phyloP scores from a whole-genome alignment of 2,888 invertebrate genomes.

The Pandemis corylana region DNA sequence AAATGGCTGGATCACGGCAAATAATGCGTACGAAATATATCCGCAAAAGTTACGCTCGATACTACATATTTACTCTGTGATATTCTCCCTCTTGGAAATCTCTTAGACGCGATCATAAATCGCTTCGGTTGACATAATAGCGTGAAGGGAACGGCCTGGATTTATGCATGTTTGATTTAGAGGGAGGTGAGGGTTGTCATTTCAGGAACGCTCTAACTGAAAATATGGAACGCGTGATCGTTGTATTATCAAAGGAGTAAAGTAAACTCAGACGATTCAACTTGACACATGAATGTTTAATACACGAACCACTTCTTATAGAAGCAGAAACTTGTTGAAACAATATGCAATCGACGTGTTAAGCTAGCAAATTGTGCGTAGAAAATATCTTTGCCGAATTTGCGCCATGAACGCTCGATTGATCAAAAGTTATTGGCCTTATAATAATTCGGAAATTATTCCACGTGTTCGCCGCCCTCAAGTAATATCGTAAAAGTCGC shows the following conservation, averaged over 20 bases:
- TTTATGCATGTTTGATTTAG: conserved; percentile 82
- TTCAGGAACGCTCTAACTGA: conserved; percentile 58
- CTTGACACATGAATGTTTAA: conserved; percentile 34
- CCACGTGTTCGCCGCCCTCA: conserved; percentile 47
- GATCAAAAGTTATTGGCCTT: conserved; percentile 57
- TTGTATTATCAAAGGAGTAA: conserved; percentile 54
- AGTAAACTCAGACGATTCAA: conserved; percentile 47
- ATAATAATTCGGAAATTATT: conserved; percentile 55
- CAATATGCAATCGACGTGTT: conserved; percentile 26
- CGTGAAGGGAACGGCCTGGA: conserved; percentile 78
- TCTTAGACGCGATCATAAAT: conserved; percentile 81
- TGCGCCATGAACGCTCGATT: conserved; percentile 50
- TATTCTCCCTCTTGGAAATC: conserved; percentile 76
- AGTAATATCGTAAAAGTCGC: conserved; percentile 53
- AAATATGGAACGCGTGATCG: conserved; percentile 61
- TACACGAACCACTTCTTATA: neutral
- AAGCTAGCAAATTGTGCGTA: conserved; percentile 34
- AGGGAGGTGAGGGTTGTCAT: conserved; percentile 69
- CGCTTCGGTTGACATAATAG: conserved; percentile 82
- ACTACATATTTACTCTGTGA: conserved; percentile 68
- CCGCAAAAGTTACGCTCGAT: conserved; percentile 60
- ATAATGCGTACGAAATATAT: conserved; percentile 36
- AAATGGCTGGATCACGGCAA: conserved; percentile 35
- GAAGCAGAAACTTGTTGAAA: conserved; percentile 14
- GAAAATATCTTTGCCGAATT: conserved; percentile 46